These are phyloP conservation scores for Hyla sarda DNA, from an alignment of 2,113 vertebrate species.

Conservation along the genomic window DNA sequence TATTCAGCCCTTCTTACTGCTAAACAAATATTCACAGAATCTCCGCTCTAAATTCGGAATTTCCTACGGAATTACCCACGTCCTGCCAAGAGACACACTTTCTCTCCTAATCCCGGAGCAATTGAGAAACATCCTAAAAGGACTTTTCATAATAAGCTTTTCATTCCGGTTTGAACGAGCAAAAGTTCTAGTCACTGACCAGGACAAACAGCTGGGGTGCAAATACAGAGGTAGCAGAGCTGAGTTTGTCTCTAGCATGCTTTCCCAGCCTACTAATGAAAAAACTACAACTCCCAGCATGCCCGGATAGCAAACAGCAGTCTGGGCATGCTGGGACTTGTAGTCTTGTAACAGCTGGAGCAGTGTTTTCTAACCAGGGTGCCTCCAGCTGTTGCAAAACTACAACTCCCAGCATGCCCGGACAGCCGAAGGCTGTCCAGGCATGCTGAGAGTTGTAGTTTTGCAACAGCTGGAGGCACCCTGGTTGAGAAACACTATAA, in stretches of 20 bases:
- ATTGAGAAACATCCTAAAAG: slow-evolving; percentile 16
- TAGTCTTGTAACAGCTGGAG: no score
- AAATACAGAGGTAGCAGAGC: background rate
- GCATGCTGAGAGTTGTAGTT: no score
- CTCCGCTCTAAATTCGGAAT: background rate
- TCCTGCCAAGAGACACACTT: background rate
- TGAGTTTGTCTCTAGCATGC: background rate
- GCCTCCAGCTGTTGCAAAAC: no score
- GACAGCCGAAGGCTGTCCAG: no score
- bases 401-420: no score
- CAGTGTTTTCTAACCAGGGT: no score
- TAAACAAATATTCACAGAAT: background rate
- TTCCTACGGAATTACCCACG: background rate
- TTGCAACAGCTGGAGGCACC: no score
- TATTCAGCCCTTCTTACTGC: background rate
- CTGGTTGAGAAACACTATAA: no score
- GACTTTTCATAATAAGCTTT: slow-evolving; percentile 20
- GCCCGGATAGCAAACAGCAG: no score
- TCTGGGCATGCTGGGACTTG: no score
- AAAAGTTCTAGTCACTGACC: background rate
- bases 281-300: no score
- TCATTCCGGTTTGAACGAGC: background rate
- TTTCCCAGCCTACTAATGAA: no score
- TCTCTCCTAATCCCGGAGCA: background rate
- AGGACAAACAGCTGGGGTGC: background rate